Conservation (phyloP, 2,113 vertebrate species). For the Pycnonotus jocosus region DNA sequence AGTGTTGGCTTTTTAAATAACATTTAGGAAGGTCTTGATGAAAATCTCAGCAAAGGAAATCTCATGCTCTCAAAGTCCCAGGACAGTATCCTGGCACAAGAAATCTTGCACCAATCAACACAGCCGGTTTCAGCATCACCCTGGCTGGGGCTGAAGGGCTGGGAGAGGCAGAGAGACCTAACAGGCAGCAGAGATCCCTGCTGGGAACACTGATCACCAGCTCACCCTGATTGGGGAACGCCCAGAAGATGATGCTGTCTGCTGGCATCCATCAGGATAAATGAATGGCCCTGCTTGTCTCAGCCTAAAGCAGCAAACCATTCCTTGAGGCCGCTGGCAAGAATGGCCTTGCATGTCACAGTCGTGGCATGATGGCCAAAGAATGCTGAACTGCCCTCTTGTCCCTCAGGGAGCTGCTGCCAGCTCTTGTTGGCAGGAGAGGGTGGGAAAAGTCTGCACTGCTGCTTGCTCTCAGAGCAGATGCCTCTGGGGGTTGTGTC, state of each 20-base stretch:
- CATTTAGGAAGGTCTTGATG: neutral
- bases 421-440: neutral
- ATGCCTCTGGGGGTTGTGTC: neutral
- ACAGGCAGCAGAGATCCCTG: neutral
- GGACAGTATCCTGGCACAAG: neutral
- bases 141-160: neutral
- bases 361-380: neutral
- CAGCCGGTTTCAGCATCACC: neutral
- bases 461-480: neutral
- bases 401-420: neutral
- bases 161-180: neutral
- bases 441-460: neutral
- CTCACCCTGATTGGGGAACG: neutral
- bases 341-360: neutral
- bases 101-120: neutral
- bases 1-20: neutral
- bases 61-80: neutral
- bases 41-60: conserved; percentile 35
- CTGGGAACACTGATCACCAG: neutral
- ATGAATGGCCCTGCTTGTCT: neutral
- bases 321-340: neutral
- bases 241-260: neutral
- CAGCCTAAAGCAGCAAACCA: neutral
- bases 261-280: neutral
- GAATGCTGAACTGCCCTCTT: neutral